Evolutionary conservation across 2,888 invertebrate genomes (phyloP).

Genomic region (Heliconius ismenius): DNA sequence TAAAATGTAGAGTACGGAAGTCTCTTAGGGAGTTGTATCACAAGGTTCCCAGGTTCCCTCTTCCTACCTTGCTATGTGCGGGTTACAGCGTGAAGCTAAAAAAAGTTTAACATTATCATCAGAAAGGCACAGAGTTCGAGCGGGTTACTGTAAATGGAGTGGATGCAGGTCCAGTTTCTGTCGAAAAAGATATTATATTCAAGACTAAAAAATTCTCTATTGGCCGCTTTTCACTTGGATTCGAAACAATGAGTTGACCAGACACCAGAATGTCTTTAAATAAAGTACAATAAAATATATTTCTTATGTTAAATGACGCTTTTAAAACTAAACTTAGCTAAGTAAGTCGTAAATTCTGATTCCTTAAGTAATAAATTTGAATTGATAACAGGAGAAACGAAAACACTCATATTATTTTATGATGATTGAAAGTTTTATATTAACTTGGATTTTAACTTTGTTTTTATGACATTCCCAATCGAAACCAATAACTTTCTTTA

Average conservation of each 20-base stretch:
- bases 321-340: background rate
- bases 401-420: constrained; percentile 13
- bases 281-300: background rate
- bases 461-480: background rate
- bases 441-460: background rate
- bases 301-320: background rate
- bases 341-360: constrained; percentile 14
- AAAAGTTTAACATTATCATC: too few relatives aligned
- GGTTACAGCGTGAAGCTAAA: too few relatives aligned
- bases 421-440: background rate
- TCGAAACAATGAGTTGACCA: too few relatives aligned
- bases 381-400: constrained; percentile 4
- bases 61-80: too few relatives aligned
- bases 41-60: too few relatives aligned
- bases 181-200: background rate
- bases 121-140: too few relatives aligned
- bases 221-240: too few relatives aligned
- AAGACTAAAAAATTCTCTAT: too few relatives aligned
- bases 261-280: background rate
- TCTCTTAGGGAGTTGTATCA: too few relatives aligned
- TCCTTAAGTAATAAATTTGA: constrained; percentile 12
- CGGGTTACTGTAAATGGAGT: too few relatives aligned
- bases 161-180: too few relatives aligned
- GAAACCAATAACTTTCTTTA: background rate
- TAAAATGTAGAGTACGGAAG: too few relatives aligned